Conservation (phyloP, 2,797 vertebrate species). For the Enoplosus armatus region DNA sequence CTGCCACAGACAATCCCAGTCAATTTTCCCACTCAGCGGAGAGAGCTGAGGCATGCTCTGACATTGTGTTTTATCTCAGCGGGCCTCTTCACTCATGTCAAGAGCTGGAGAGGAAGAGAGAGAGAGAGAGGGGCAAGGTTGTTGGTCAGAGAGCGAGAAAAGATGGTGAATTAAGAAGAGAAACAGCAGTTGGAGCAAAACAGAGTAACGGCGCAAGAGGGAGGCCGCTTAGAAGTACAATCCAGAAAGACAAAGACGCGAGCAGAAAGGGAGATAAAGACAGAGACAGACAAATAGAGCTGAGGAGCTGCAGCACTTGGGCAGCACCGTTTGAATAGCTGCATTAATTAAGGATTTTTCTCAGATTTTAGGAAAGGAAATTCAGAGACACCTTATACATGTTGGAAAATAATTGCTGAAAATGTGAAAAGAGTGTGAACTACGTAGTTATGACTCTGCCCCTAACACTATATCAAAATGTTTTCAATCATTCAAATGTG, state of each 20-base stretch:
- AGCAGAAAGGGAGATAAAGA: conserved; percentile 9
- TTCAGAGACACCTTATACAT: too few species aligned
- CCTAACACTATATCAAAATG: too few species aligned
- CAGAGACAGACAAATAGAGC: conserved; percentile 5
- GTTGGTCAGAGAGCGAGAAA: conserved; percentile 37
- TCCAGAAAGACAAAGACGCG: conserved; percentile 13
- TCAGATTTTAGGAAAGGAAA: too few species aligned
- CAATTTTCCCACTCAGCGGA: conserved; percentile 82
- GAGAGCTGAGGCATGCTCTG: conserved; percentile 78
- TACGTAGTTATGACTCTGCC: too few species aligned
- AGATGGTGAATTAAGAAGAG: conserved; percentile 33
- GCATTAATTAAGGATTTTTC: neutral
- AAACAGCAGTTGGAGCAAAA: conserved; percentile 28
- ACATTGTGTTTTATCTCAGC: conserved; percentile 81
- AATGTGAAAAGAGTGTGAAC: too few species aligned
- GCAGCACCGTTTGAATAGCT: conserved; percentile 10
- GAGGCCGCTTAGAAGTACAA: conserved; percentile 30
- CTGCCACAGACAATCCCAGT: conserved; percentile 83
- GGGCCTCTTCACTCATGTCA: conserved; percentile 72
- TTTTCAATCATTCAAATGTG: too few species aligned
- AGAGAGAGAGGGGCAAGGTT: conserved; percentile 32
- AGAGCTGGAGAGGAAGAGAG: conserved; percentile 48
- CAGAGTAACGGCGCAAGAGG: neutral
- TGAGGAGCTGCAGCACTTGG: neutral
- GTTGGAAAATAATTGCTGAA: too few species aligned